Percentiles rank a stretch among this genome's conserved stretches.
phyloP scores from a whole-genome alignment of 2,888 invertebrate genomes.

The Synanthedon vespiformis region DNA sequence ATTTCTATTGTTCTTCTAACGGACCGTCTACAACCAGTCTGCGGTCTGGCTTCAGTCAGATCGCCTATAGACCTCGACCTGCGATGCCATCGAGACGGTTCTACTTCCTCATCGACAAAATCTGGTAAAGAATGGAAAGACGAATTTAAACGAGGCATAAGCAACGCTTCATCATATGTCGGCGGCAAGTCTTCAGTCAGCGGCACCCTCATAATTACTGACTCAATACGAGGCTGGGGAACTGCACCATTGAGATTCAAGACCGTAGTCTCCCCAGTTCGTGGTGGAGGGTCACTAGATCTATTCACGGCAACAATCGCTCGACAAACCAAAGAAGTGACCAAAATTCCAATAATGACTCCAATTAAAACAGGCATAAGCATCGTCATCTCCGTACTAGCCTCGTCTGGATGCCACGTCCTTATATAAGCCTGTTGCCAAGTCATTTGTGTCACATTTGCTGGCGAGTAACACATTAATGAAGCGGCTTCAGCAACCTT shows the following conservation, averaged over 20 bases:
- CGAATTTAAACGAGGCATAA: conserved; percentile 76
- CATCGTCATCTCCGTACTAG: conserved; percentile 57
- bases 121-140: conserved; percentile 72
- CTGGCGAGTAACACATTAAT: conserved; percentile 76
- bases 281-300: conserved; percentile 29
- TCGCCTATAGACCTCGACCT: conserved; percentile 63
- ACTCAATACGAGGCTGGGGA: conserved; percentile 30
- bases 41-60: conserved; percentile 41
- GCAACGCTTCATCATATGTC: conserved; percentile 80
- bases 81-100: conserved; percentile 28
- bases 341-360: conserved; percentile 63
- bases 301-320: conserved; percentile 55
- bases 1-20: conserved; percentile 50
- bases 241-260: conserved; percentile 35
- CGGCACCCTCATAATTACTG: conserved; percentile 43
- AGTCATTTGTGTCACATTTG: conserved; percentile 71
- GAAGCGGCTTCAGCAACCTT: conserved; percentile 52
- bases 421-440: conserved; percentile 78
- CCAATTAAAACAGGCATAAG: conserved; percentile 67
- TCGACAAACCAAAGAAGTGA: conserved; percentile 70
- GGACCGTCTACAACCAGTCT: conserved; percentile 45
- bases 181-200: conserved; percentile 70
- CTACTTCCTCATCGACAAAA: conserved; percentile 43
- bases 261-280: conserved; percentile 46
- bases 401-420: conserved; percentile 69